Base-by-base conservation (phyloP, 2,888 invertebrate species). In the Mesorhabditis sp. region DNA sequence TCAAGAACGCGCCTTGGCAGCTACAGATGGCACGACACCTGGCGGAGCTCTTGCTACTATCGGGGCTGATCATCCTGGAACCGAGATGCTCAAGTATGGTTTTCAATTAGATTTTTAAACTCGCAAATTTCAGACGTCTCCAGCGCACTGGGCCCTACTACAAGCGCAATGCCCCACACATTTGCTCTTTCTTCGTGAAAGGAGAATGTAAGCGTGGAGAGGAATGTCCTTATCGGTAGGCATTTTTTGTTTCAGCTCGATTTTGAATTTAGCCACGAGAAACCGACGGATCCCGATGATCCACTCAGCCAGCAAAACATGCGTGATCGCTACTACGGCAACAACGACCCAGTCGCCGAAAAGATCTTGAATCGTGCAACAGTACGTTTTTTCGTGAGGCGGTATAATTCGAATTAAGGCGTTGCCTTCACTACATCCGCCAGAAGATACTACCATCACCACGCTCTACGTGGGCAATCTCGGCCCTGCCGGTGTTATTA, bases 141-240 rank as follows among this genome's bases (percentile, higher is more conserved):
- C 95, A 95, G 0, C 89, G 95, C 67, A 94, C 94, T 4, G 92
- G 93, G 64, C 95, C 95, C 0, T 96, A 95, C 87, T 95, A 96
- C 87, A 94, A 95, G 86, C 89, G 95, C 69, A 95, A 95, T 85
- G 89, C 94, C 79, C 94, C 95, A 0, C 95, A 95, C 87, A 94
- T 95, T 67, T 95, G 95, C 87, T 94, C 94, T 0, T 96, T 95
- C 87, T 95, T 94, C 93, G 95, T 95, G n/a, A 96, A 95, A 88
- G 95, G 95, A 3, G 95, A 95, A 87, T 95, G 95, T 86, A 91
- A 93, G 84, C 89, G 95, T 86, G 95, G 95, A 28, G 95, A 96
- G 87, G 95, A 96, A 86, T 95, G 95, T 87, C 95, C 95, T 0
- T 95, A 95, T 86, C 89, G 88, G 87, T 87, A 15, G 15, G 64